Conservation (phyloP, 2,797 vertebrate species). For the Ptychadena robeensis region DNA sequence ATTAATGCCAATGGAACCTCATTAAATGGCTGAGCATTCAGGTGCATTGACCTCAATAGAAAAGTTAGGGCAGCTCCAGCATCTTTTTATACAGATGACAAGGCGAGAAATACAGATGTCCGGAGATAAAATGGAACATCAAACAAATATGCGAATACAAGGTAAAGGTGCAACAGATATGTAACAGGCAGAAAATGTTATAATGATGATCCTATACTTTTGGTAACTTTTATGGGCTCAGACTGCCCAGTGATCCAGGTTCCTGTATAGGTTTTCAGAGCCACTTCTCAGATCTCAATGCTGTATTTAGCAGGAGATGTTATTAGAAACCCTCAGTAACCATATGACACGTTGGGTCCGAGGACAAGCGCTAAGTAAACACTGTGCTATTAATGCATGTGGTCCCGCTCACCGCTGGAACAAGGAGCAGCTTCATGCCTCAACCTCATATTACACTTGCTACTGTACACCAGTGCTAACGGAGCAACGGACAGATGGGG, state of each 20-base stretch:
- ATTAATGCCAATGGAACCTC: neutral
- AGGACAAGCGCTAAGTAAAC: constrained; percentile 23
- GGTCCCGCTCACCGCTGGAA: constrained; percentile 32
- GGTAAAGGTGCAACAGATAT: no score
- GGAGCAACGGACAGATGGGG: constrained; percentile 1
- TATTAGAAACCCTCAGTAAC: constrained; percentile 11
- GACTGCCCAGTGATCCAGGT: constrained; percentile 14
- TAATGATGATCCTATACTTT: neutral
- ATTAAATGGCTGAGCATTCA: no score
- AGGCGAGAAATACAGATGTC: neutral
- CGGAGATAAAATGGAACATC: neutral
- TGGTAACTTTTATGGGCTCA: constrained; percentile 9
- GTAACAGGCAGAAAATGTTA: no score
- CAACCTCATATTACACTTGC: constrained; percentile 44
- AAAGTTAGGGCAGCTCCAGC: no score
- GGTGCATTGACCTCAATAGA: no score
- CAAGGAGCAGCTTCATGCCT: constrained; percentile 14
- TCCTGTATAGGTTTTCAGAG: constrained; percentile 20
- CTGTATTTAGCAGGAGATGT: constrained; percentile 21
- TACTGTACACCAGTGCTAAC: neutral
- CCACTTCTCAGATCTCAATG: constrained; percentile 1
- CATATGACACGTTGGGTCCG: constrained; percentile 21
- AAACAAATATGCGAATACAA: no score
- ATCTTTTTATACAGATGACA: neutral
- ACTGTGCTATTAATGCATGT: constrained; percentile 45